Evolutionary conservation across 2,888 invertebrate species (phyloP).

Genomic region (Catocala sponsa): DNA sequence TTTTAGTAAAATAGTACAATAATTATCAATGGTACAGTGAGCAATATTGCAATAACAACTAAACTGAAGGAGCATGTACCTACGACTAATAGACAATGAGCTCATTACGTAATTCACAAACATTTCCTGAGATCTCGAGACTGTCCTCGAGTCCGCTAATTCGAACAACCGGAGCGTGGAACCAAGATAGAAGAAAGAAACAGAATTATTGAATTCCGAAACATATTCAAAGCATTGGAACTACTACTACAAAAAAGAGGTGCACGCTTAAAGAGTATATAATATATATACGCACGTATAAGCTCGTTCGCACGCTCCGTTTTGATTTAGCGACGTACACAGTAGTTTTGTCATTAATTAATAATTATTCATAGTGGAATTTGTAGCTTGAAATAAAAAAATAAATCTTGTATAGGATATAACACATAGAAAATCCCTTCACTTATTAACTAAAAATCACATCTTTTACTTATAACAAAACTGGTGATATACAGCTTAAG

Average conservation of each 20-base stretch:
- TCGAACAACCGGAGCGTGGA: background rate
- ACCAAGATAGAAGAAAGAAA: no score
- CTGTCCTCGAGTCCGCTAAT: conserved; percentile 5
- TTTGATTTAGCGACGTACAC: conserved; percentile 7
- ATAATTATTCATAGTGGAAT: conserved; percentile 35
- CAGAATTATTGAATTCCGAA: no score
- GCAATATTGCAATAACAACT: conserved; percentile 27
- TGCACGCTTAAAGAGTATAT: no score
- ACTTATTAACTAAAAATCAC: conserved; percentile 64
- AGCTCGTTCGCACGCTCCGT: background rate
- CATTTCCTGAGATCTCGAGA: conserved; percentile 38
- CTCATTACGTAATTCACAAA: conserved; percentile 26
- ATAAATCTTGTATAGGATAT: conserved; percentile 37
- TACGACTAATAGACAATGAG: conserved; percentile 22
- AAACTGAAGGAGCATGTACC: conserved; percentile 24
- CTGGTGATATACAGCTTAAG: conserved; percentile 36
- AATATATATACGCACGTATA: no score
- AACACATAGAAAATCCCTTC: conserved; percentile 43
- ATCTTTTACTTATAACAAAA: conserved; percentile 59
- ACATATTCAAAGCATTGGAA: no score
- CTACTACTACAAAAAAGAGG: no score
- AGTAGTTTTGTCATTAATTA: conserved; percentile 22
- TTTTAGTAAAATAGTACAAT: conserved; percentile 23
- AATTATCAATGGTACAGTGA: conserved; percentile 26
- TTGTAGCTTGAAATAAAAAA: conserved; percentile 38